These are phyloP conservation scores for Andrena chrysosceles DNA, from an alignment of 2,888 invertebrate genomes.

Conservation along the genomic window DNA sequence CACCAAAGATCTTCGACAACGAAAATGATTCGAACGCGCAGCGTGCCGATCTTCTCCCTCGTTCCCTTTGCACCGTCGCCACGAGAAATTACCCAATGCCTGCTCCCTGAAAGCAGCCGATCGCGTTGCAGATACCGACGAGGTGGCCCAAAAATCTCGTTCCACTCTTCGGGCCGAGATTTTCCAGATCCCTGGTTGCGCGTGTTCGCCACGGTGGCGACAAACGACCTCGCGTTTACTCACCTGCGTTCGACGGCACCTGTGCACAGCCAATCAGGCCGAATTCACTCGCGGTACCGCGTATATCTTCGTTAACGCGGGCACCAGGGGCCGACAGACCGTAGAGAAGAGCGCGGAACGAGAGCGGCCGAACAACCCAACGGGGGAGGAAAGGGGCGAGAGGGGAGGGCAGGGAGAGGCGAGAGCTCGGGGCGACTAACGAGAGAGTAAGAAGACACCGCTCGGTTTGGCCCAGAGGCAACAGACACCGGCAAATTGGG, in stretches of 20 bases:
- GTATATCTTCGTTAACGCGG: constrained; percentile 67
- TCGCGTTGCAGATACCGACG: background rate
- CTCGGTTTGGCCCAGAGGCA: constrained; percentile 72
- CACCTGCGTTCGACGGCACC: constrained; percentile 56
- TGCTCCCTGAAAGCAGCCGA: constrained; percentile 1
- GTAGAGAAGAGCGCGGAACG: constrained; percentile 15
- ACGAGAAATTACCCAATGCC: background rate
- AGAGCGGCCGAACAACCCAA: background rate
- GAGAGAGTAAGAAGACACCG: constrained; percentile 67
- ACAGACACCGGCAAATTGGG: constrained; percentile 81
- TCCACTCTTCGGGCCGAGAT: constrained; percentile 11
- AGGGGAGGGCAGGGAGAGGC: constrained; percentile 2
- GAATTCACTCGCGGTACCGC: constrained; percentile 63
- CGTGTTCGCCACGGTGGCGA: constrained; percentile 26
- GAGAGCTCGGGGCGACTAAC: constrained; percentile 66
- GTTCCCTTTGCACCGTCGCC: background rate
- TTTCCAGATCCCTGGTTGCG: constrained; percentile 24
- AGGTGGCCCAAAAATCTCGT: background rate
- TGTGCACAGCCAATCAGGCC: constrained; percentile 68
- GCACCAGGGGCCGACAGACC: constrained; percentile 12
- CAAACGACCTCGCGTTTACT: constrained; percentile 26
- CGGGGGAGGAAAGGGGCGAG: background rate
- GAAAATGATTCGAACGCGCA: background rate
- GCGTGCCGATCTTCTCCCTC: background rate
- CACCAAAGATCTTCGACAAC: background rate